phyloP scores from a whole-genome alignment of 2,888 invertebrate genomes.

The Coecobrya sp. region DNA sequence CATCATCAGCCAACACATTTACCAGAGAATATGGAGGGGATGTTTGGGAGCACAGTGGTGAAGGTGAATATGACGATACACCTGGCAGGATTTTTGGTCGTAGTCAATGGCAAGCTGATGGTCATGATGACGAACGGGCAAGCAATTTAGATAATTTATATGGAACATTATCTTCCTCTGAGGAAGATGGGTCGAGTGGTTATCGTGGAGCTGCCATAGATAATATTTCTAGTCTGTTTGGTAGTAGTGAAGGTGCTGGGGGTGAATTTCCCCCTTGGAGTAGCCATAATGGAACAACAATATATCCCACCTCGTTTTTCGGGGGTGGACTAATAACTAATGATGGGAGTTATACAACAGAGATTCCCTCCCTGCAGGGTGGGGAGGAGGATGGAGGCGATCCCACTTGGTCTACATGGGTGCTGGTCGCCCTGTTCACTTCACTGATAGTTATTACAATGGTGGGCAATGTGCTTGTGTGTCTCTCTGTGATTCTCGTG shows the following conservation, averaged over 20 bases:
- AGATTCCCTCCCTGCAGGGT: not conserved
- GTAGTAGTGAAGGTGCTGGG: constrained; percentile 4
- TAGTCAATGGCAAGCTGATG: constrained; percentile 47
- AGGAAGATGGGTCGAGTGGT: not conserved
- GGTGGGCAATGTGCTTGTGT: constrained; percentile 97
- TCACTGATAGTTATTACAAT: constrained; percentile 92
- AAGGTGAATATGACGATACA: not conserved
- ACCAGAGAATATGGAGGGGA: constrained; percentile 26
- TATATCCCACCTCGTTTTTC: not conserved
- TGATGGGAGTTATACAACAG: not conserved
- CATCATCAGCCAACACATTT: constrained; percentile 20
- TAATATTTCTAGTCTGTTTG: constrained; percentile 55
- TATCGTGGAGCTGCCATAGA: not conserved
- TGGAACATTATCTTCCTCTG: constrained; percentile 1
- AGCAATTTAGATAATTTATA: constrained; percentile 36
- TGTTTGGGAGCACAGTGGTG: not conserved
- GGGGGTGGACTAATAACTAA: not conserved
- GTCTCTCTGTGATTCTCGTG: constrained; percentile 98
- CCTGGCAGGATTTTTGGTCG: constrained; percentile 32
- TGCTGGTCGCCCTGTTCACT: constrained; percentile 89
- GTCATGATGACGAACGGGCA: not conserved
- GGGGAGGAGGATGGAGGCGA: not conserved
- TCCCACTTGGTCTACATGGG: constrained; percentile 86
- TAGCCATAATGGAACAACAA: not conserved
- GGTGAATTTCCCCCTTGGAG: constrained; percentile 12